A percentile compares a stretch with the other conserved stretches of the same genome.
phyloP scores from a whole-genome alignment of 2,113 vertebrate species.

The Melospiza melodia region DNA sequence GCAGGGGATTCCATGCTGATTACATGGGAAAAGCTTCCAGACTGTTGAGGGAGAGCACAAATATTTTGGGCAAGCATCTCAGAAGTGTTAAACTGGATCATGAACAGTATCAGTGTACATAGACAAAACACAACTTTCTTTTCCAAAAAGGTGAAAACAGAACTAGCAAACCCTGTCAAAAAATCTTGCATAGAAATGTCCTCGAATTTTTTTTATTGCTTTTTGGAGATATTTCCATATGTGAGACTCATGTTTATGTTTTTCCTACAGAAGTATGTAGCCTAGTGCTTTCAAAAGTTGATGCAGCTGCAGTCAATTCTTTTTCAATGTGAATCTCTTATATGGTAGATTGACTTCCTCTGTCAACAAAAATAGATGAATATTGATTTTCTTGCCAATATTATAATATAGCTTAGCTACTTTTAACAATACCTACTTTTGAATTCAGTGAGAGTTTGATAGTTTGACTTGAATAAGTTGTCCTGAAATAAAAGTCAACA shows the following conservation, averaged over 20 bases:
- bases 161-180: background rate
- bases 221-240: background rate
- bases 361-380: background rate
- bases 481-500: background rate
- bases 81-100: background rate
- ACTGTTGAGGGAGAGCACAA: background rate
- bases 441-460: background rate
- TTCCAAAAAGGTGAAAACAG: background rate
- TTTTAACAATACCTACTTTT: background rate
- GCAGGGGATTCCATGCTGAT: background rate
- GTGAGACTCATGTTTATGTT: background rate
- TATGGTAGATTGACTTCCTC: background rate
- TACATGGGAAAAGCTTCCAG: background rate
- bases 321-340: conserved; percentile 33
- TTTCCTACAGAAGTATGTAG: background rate
- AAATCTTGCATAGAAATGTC: background rate
- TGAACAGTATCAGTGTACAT: background rate
- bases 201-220: background rate
- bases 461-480: background rate
- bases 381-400: background rate
- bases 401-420: background rate
- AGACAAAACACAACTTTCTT: background rate
- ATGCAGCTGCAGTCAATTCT: background rate
- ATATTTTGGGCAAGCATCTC: background rate
- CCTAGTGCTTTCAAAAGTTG: background rate